These are phyloP conservation scores for Podarcis lilfordi DNA, from an alignment of 2,797 vertebrate species.

Conservation along the genomic window DNA sequence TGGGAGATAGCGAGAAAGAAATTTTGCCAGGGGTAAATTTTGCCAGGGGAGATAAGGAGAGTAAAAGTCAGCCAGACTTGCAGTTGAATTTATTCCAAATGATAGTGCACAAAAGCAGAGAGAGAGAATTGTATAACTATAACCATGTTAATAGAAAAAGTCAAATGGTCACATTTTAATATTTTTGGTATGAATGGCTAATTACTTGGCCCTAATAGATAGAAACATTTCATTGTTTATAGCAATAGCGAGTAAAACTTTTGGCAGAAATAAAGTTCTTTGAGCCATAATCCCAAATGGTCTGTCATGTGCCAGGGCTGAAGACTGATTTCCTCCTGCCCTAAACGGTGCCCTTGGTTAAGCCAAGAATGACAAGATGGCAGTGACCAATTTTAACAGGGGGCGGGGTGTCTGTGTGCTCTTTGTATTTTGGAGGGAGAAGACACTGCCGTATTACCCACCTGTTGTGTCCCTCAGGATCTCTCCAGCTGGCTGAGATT, in stretches of 20 bases:
- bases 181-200: neutral
- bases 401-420: neutral
- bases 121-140: neutral
- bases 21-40: too few relatives aligned
- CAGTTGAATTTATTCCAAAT: neutral
- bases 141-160: neutral
- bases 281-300: neutral
- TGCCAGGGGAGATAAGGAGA: neutral
- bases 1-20: too few relatives aligned
- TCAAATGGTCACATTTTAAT: neutral
- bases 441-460: neutral
- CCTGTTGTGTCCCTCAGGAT: conserved; percentile 12
- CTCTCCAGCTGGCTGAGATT: conserved; percentile 8
- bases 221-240: neutral
- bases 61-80: neutral
- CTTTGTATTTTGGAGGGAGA: neutral
- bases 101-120: too few relatives aligned
- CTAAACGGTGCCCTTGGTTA: too few relatives aligned
- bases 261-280: neutral
- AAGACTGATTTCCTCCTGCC: too few relatives aligned
- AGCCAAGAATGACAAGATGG: neutral
- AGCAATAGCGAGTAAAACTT: neutral
- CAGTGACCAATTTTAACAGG: neutral
- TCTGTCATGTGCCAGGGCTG: too few relatives aligned
- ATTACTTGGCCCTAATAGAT: neutral